A percentile compares a stretch with the other conserved stretches of the same genome.
These are phyloP conservation scores for Dicerorhinus sumatrensis DNA, from an alignment of 2,113 vertebrate species.

Conservation along the genomic window DNA sequence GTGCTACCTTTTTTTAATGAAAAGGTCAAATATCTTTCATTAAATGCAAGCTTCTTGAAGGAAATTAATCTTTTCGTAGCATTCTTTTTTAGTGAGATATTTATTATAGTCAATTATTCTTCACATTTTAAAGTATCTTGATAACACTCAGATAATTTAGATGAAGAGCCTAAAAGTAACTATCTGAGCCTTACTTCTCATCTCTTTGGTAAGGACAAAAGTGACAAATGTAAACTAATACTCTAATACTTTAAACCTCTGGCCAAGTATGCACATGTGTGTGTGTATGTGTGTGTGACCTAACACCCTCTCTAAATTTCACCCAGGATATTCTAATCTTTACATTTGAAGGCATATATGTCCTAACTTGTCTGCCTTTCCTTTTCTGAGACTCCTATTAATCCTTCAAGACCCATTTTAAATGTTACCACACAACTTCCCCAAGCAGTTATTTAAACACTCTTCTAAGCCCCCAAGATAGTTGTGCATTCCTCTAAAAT, in stretches of 20 bases:
- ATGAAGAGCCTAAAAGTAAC: conserved; percentile 15
- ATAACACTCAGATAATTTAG: not conserved
- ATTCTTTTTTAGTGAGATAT: conserved; percentile 16
- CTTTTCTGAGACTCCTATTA: conserved; percentile 8
- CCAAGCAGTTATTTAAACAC: not conserved
- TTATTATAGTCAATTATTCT: conserved; percentile 3
- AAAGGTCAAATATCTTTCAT: not conserved
- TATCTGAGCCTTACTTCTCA: not conserved
- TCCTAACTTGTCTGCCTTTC: not conserved
- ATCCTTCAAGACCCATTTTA: conserved; percentile 41
- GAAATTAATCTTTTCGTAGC: not conserved
- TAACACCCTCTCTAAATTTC: not conserved
- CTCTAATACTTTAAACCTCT: not conserved
- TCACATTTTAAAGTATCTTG: not conserved
- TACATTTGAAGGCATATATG: not conserved
- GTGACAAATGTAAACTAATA: conserved; percentile 18
- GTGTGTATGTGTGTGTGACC: no score
- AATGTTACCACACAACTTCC: not conserved
- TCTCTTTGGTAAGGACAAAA: conserved; percentile 57
- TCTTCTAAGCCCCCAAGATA: not conserved
- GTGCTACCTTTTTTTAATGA: not conserved
- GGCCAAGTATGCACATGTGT: not conserved
- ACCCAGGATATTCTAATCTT: not conserved
- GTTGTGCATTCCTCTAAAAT: not conserved
- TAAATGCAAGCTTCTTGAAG: not conserved